These are phyloP conservation scores for Spermophilus dauricus DNA, from an alignment of 2,113 vertebrate species.

Conservation along the genomic window DNA sequence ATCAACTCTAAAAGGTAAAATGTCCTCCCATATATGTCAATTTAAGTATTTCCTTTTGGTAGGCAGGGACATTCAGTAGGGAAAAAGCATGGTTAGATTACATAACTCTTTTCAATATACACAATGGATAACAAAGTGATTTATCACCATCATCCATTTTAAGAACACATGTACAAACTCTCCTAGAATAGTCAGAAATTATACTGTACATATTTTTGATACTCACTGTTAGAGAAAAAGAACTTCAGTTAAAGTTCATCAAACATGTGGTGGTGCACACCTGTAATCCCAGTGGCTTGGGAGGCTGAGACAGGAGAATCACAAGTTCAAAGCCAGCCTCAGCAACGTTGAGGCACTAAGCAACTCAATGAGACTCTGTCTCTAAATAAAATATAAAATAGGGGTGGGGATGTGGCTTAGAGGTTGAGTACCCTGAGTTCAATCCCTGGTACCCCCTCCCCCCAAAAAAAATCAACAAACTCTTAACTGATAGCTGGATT, in stretches of 20 bases:
- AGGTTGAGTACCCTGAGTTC: too few relatives aligned
- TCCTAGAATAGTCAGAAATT: conserved; percentile 41
- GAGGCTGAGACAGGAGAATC: too few relatives aligned
- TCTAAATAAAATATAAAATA: too few relatives aligned
- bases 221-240: not conserved
- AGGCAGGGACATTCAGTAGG: not conserved
- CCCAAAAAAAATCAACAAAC: not conserved
- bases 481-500: not conserved
- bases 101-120: not conserved
- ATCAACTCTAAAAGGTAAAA: not conserved
- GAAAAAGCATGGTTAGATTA: not conserved
- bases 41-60: conserved; percentile 16
- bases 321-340: too few relatives aligned
- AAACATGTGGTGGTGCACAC: not conserved
- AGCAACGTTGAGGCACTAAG: too few relatives aligned
- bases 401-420: too few relatives aligned
- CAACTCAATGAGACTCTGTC: too few relatives aligned
- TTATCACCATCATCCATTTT: not conserved
- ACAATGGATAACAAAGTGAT: not conserved
- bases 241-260: not conserved
- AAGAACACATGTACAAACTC: not conserved
- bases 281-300: too few relatives aligned
- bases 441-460: too few relatives aligned
- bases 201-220: not conserved
- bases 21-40: not conserved